These are phyloP conservation scores for Euleptes europaea DNA, from an alignment of 2,113 vertebrate species.

Conservation along the genomic window DNA sequence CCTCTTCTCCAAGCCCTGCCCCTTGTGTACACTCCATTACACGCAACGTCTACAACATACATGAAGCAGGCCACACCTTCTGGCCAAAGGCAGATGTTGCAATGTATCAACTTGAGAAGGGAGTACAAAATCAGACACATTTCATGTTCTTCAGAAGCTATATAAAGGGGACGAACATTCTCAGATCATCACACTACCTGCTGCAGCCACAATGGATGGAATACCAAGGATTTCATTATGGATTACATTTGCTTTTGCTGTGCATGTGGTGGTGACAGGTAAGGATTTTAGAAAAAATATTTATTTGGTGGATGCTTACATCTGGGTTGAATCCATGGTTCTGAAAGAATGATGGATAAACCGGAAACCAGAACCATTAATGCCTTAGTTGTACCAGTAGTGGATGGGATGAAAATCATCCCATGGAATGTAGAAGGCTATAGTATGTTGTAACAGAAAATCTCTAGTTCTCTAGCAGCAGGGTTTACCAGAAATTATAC, in stretches of 20 bases:
- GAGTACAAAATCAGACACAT: not conserved
- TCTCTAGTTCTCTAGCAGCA: not conserved
- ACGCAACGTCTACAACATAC: not conserved
- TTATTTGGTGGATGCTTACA: not conserved
- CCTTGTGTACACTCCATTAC: not conserved
- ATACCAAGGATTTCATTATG: not conserved
- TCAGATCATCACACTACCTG: not conserved
- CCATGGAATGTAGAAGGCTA: not conserved
- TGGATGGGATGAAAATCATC: not conserved
- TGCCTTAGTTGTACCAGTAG: not conserved
- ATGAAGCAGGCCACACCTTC: not conserved
- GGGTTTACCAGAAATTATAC: not conserved
- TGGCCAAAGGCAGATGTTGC: not conserved
- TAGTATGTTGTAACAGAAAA: not conserved
- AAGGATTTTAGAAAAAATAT: not conserved
- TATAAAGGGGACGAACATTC: slow-evolving; percentile 1
- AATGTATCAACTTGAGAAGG: not conserved
- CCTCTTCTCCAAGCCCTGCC: not conserved
- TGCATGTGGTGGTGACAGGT: not conserved
- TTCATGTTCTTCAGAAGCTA: slow-evolving; percentile 8
- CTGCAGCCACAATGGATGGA: not conserved
- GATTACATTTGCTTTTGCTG: not conserved
- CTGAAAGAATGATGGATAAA: not conserved
- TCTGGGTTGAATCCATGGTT: not conserved
- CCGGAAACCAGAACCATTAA: not conserved